Conservation (phyloP, 1,140 invertebrate genomes). For the Hetaerina americana region DNA sequence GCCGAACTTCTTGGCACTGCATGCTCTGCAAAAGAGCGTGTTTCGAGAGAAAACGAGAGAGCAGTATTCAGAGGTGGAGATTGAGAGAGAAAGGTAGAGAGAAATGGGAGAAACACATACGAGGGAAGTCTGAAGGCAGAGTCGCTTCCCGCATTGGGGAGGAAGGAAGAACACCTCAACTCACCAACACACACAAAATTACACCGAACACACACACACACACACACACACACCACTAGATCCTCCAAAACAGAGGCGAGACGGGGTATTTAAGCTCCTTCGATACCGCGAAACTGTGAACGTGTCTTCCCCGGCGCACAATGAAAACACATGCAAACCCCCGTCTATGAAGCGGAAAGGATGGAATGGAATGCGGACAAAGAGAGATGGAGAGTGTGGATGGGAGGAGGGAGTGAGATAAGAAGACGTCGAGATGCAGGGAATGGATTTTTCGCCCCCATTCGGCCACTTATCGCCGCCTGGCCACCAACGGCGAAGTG, state of each 20-base stretch:
- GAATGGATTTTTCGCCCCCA: neutral
- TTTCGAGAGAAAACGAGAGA: no score
- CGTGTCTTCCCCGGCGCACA: neutral
- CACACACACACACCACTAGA: neutral
- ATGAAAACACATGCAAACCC: neutral
- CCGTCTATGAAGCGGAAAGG: neutral
- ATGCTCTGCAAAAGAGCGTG: no score
- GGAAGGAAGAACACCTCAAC: neutral
- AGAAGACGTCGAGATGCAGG: no score
- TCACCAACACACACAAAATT: neutral
- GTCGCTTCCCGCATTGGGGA: neutral
- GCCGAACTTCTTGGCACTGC: no score
- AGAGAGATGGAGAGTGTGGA: neutral
- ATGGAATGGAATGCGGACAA: neutral
- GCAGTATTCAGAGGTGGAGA: no score
- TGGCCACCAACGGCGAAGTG: neutral
- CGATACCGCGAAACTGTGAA: neutral
- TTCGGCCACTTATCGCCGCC: neutral
- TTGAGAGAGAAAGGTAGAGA: neutral
- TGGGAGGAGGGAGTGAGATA: no score
- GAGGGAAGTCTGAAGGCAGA: no score
- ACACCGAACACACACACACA: neutral
- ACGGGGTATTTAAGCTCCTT: neutral
- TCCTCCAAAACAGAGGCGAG: neutral
- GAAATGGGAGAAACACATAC: neutral